phyloP scores from a whole-genome alignment of 37 sponge, comb jelly and placozoan genomes.

The Eunapius fragilis region DNA sequence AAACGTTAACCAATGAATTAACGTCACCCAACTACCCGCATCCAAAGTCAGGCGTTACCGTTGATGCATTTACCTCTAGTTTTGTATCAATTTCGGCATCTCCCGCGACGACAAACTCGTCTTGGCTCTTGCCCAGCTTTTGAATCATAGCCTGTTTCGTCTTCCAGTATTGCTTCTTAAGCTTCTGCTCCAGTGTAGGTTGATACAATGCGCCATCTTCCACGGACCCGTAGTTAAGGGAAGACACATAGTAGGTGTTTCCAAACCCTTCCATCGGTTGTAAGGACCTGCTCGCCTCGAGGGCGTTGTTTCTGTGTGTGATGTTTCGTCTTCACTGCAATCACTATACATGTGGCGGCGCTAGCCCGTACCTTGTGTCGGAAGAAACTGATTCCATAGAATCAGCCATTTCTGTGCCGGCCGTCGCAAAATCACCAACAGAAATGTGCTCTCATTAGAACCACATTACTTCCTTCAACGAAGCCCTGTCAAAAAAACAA shows the following conservation, averaged over 20 bases:
- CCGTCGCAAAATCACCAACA: not conserved
- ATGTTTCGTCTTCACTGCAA: not conserved
- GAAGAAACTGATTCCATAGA: not conserved
- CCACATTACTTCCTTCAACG: not conserved
- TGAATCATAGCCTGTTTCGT: constrained; percentile 83
- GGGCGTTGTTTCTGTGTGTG: not conserved
- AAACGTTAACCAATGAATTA: not conserved
- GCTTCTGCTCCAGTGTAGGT: constrained; percentile 60
- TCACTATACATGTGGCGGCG: not conserved
- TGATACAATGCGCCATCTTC: constrained; percentile 23
- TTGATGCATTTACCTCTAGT: constrained; percentile 46
- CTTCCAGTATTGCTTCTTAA: constrained; percentile 84
- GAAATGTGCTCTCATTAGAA: not conserved
- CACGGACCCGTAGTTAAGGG: constrained; percentile 76
- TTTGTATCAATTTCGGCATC: constrained; percentile 82
- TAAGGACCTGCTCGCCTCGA: not conserved
- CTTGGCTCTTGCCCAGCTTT: constrained; percentile 78
- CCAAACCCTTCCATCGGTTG: constrained; percentile 78
- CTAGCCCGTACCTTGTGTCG: not conserved
- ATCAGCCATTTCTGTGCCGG: not conserved
- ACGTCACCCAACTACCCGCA: not conserved
- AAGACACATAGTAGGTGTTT: constrained; percentile 36
- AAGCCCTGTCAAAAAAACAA: not conserved
- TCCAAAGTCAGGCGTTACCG: not conserved
- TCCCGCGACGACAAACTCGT: constrained; percentile 82